Conservation (phyloP, 1,140 invertebrate species). For the Diachasmimorpha longicaudata region DNA sequence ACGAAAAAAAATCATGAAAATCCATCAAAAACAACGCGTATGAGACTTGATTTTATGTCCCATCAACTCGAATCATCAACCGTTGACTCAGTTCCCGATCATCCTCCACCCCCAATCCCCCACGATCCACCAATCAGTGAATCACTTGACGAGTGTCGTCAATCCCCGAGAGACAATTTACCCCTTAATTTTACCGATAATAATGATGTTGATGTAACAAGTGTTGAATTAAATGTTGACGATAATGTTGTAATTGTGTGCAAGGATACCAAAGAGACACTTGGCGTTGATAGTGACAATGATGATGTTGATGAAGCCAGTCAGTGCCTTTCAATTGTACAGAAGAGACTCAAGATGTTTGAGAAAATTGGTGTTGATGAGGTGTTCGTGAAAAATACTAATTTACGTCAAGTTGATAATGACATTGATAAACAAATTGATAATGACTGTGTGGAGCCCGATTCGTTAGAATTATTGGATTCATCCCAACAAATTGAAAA, state of each 20-base stretch:
- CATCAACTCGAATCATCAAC: slow-evolving; percentile 7
- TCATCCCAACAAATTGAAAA: neutral
- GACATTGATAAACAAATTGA: neutral
- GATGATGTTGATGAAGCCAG: slow-evolving; percentile 21
- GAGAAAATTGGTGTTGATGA: slow-evolving; percentile 30
- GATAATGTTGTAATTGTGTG: slow-evolving; percentile 24
- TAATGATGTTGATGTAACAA: slow-evolving; percentile 25
- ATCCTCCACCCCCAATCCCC: neutral
- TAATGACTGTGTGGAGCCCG: neutral
- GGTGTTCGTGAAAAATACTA: neutral
- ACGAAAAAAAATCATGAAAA: slow-evolving; percentile 35
- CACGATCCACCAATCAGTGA: neutral
- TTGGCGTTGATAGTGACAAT: slow-evolving; percentile 21
- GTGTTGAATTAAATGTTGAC: slow-evolving; percentile 35
- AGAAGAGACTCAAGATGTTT: slow-evolving; percentile 48
- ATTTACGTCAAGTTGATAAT: neutral
- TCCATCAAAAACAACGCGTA: slow-evolving; percentile 39
- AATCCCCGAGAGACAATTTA: slow-evolving; percentile 37
- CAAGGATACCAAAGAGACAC: slow-evolving; percentile 51
- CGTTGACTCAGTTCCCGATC: slow-evolving; percentile 6
- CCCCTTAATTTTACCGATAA: slow-evolving; percentile 23
- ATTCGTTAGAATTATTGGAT: slow-evolving; percentile 3
- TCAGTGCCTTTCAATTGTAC: slow-evolving; percentile 42
- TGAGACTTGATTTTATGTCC: slow-evolving; percentile 49
- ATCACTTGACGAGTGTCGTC: slow-evolving; percentile 31